Evolutionary conservation across 1,140 invertebrate species (phyloP).

Genomic region (Bombus impatiens): DNA sequence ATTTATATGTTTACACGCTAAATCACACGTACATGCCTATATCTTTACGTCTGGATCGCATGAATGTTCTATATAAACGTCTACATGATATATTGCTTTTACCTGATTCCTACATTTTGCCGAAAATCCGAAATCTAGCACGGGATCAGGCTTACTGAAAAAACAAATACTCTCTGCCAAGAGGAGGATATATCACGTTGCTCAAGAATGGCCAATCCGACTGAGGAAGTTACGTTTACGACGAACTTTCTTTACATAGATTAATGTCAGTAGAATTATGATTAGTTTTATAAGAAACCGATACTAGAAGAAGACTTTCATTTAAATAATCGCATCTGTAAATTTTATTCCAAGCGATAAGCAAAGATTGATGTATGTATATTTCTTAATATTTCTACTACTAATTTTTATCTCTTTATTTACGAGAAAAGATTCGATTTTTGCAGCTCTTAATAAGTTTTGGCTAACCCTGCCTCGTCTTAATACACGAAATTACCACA

Average conservation of each 20-base stretch:
- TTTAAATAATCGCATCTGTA: neutral
- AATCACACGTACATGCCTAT: neutral
- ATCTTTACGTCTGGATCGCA: neutral
- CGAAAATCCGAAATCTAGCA: neutral
- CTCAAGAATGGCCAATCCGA: neutral
- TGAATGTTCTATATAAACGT: neutral
- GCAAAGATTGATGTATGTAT: no score
- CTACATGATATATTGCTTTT: conserved; percentile 7
- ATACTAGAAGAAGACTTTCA: neutral
- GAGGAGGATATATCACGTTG: neutral
- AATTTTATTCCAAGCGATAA: no score
- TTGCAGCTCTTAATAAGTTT: no score
- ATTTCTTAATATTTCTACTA: no score
- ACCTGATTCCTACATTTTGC: neutral
- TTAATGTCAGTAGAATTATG: no score
- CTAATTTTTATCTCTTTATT: no score
- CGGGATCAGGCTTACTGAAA: neutral
- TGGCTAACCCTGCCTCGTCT: no score
- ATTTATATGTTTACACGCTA: neutral
- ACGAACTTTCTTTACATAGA: neutral
- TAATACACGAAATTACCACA: no score
- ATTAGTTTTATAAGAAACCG: neutral
- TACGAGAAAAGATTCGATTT: no score
- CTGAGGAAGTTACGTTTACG: no score
- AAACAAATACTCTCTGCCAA: neutral